These are phyloP conservation scores for Biston stratarius DNA, from an alignment of 2,888 invertebrate genomes.

Conservation along the genomic window DNA sequence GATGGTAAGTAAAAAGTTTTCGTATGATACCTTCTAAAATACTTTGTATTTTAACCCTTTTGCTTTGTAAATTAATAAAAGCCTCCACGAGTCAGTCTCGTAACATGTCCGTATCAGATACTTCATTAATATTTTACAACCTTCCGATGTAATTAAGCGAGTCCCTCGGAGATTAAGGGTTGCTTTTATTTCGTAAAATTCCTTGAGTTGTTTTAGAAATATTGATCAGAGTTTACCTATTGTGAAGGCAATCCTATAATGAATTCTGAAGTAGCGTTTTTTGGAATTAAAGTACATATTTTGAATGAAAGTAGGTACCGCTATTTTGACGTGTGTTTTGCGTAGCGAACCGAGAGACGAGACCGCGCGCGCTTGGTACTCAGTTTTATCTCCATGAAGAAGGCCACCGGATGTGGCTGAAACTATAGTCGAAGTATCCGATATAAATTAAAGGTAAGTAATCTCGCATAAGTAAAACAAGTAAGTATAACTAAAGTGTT, in stretches of 20 bases:
- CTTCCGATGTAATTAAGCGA: conserved; percentile 69
- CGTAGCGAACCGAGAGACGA: no score
- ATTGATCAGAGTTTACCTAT: conserved; percentile 12
- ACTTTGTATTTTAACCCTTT: conserved; percentile 31
- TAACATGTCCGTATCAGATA: conserved; percentile 73
- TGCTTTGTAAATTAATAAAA: conserved; percentile 54
- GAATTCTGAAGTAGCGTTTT: not conserved
- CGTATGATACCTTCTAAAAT: not conserved
- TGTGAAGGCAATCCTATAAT: not conserved
- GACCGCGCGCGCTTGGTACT: no score
- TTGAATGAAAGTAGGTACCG: no score
- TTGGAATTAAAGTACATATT: no score
- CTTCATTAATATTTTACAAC: conserved; percentile 79
- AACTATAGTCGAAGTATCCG: no score
- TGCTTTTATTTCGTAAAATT: conserved; percentile 49
- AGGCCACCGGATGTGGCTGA: no score
- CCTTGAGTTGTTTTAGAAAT: conserved; percentile 34
- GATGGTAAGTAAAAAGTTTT: not conserved
- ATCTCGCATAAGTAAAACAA: no score
- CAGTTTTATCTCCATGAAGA: no score
- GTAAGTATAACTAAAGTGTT: no score
- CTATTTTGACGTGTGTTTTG: no score
- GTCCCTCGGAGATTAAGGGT: conserved; percentile 58
- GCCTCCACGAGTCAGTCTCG: conserved; percentile 50
- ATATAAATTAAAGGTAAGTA: no score